Base-by-base conservation (phyloP, 2,113 vertebrate species). In the Seriola rivoliana region DNA sequence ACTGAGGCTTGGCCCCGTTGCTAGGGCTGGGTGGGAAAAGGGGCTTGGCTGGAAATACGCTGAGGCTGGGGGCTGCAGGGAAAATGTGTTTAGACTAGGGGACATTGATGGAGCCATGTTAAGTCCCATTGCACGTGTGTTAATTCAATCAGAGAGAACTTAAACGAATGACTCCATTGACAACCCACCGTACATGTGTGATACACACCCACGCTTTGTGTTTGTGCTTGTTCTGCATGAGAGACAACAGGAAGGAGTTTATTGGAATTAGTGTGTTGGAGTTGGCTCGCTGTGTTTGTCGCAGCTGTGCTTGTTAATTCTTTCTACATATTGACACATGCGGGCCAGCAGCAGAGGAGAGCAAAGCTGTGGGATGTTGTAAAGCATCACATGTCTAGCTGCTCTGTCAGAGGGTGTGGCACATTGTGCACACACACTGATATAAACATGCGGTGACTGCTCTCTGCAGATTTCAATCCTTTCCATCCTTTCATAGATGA, bases 301-400 rank as follows among this genome's bases (percentile, higher is more conserved):
- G 78, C 90, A 93, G 88, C 89, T 92, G 88, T 76, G 84, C 78
- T 90, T 87, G 80, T 93, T 91, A 90, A 91, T 76, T 68, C 44
- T 62, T 73, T 81, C 60, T 70, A 74, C 79, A 77, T 77, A 75
- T 52, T 84, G 77, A 86, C 85, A 85, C 78, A 88, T 80, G 58
- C 38, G 1, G 62, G 82, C 82, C 74, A 80, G 71, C 73, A 87
- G 60, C 64, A 80, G 62, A 86, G 12, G 60, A 85, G 63, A 46
- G 58, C 21, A 44, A 85, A 81, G 82, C 62, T 79, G 29, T 70
- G 70, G 60, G 81, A 44, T 75, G 58, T 44, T 65, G 65, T 65
- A 78, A 82, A 79, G 67, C 70, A 67, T 79, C 64, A 71, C 59
- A 34, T 34, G 21, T 77, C 71, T 44, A 68, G 64, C 59, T 75